Conservation (phyloP, 2,888 invertebrate species). For the Cryptus armator region DNA sequence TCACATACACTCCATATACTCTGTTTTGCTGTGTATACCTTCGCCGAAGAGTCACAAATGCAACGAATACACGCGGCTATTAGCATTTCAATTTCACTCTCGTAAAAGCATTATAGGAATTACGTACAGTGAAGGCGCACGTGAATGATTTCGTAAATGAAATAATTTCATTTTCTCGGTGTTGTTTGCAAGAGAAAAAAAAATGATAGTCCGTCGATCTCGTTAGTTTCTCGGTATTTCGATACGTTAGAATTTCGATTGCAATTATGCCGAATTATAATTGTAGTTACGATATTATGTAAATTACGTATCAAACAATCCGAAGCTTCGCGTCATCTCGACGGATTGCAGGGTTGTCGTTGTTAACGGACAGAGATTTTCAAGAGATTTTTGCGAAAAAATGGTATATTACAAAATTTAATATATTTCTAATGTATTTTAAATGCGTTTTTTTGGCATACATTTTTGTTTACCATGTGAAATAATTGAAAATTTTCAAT, state of each 20-base stretch:
- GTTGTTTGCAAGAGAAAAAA: background rate
- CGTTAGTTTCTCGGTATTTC: background rate
- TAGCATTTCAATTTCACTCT: constrained; percentile 56
- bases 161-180: constrained; percentile 28
- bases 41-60: constrained; percentile 29
- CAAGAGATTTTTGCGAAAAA: too few species aligned
- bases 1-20: constrained; percentile 26
- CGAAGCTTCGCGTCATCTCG: too few species aligned
- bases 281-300: too few species aligned
- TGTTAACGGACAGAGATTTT: too few species aligned
- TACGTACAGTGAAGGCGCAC: constrained; percentile 1
- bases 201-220: background rate
- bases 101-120: constrained; percentile 38
- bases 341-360: too few species aligned
- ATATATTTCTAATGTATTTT: too few species aligned
- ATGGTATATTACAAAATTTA: too few species aligned
- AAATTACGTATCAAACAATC: too few species aligned
- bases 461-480: too few species aligned
- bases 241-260: background rate
- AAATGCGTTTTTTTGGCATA: too few species aligned
- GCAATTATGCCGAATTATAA: too few species aligned
- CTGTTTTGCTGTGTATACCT: constrained; percentile 12
- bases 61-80: constrained; percentile 43
- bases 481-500: too few species aligned
- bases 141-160: constrained; percentile 50